These are phyloP conservation scores for Brachionus plicatilis DNA, from an alignment of 1,140 invertebrate species.

Conservation along the genomic window DNA sequence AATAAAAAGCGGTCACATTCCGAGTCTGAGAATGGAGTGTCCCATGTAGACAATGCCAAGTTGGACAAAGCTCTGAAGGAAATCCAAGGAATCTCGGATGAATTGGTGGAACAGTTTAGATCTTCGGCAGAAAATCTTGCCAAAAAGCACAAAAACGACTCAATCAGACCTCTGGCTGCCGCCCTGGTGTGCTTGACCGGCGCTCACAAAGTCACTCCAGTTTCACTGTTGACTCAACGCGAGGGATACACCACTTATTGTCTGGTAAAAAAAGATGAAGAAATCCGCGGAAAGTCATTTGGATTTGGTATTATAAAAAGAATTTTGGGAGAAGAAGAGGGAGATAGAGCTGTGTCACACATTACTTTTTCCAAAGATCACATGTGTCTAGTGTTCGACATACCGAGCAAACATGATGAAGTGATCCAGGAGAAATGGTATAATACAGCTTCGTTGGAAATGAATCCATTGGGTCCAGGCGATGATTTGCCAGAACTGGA, in stretches of 20 bases:
- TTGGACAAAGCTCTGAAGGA: background rate
- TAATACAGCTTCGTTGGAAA: background rate
- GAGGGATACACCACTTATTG: constrained; percentile 39
- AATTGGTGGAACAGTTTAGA: constrained; percentile 17
- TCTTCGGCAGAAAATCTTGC: background rate
- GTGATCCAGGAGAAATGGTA: constrained; percentile 36
- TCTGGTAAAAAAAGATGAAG: constrained; percentile 1
- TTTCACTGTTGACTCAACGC: constrained; percentile 7
- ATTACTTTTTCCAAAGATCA: constrained; percentile 39
- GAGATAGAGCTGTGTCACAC: constrained; percentile 14
- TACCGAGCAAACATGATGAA: constrained; percentile 33
- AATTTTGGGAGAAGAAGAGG: constrained; percentile 37
- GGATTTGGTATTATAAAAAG: constrained; percentile 36
- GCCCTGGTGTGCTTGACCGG: constrained; percentile 5
- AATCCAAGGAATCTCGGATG: background rate
- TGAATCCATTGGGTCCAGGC: background rate
- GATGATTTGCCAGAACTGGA: background rate
- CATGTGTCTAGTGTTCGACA: background rate
- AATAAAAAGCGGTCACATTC: constrained; percentile 17
- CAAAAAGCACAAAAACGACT: constrained; percentile 7
- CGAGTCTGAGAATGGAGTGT: background rate
- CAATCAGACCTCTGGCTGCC: background rate
- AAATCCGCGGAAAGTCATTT: constrained; percentile 39
- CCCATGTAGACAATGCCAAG: background rate
- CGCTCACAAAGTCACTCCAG: background rate